Percentiles rank a stretch among this genome's conserved stretches.
phyloP scores from a whole-genome alignment of 2,888 invertebrate species.

The Petrolisthes cinctipes region DNA sequence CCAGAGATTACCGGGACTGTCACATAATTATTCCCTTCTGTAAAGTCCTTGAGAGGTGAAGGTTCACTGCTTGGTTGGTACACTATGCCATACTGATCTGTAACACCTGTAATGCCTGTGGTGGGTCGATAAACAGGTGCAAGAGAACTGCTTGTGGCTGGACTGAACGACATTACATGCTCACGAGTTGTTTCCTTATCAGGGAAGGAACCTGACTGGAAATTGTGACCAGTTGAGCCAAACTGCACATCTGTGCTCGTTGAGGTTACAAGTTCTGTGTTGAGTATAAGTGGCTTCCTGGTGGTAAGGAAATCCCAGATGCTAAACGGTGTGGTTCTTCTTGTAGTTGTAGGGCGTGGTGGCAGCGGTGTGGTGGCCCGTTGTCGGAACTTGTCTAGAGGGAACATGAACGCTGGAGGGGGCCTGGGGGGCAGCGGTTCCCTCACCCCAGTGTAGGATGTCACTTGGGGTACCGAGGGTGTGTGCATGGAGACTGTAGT shows the following conservation, averaged over 20 bases:
- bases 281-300: conserved; percentile 63
- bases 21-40: conserved; percentile 34
- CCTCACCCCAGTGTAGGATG: conserved; percentile 49
- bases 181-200: conserved; percentile 2
- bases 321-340: conserved; percentile 30
- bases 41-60: conserved; percentile 26
- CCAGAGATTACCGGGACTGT: conserved; percentile 64
- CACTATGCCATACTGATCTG: conserved; percentile 35
- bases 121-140: conserved; percentile 47
- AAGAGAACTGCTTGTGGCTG: conserved; percentile 36
- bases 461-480: conserved; percentile 39
- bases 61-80: conserved; percentile 39
- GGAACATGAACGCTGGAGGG: conserved; percentile 35
- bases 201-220: background rate
- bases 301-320: conserved; percentile 64
- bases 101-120: background rate
- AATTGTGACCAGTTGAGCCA: conserved; percentile 23
- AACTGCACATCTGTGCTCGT: conserved; percentile 63
- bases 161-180: conserved; percentile 23
- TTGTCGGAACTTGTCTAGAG: conserved; percentile 48
- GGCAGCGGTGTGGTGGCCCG: conserved; percentile 23
- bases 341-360: background rate
- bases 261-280: conserved; percentile 66
- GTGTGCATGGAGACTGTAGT: conserved; percentile 32
- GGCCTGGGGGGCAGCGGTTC: conserved; percentile 40